Evolutionary conservation across 2,113 vertebrate species (phyloP).

Genomic region (Pelvicachromis taeniatus): DNA sequence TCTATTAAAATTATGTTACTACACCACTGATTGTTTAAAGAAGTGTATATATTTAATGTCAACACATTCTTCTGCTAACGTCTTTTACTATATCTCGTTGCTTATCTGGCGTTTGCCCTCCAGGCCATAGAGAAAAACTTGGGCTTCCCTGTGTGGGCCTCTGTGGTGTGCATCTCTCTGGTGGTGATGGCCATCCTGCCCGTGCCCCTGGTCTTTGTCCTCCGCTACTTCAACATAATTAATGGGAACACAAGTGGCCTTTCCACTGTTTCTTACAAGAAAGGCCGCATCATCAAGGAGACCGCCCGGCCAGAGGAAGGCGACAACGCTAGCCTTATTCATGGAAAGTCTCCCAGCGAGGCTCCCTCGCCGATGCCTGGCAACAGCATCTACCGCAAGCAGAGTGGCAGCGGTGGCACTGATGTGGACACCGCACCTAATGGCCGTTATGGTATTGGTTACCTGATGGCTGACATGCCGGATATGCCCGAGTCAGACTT

Average conservation of each 20-base stretch:
- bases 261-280: slow-evolving; percentile 88
- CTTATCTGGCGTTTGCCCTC: neutral
- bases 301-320: slow-evolving; percentile 77
- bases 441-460: slow-evolving; percentile 91
- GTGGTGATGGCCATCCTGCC: slow-evolving; percentile 85
- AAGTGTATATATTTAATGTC: neutral
- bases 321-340: slow-evolving; percentile 87
- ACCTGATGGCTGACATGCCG: slow-evolving; percentile 89
- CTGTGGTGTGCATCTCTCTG: slow-evolving; percentile 83
- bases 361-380: slow-evolving; percentile 85
- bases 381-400: slow-evolving; percentile 89
- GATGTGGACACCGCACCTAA: slow-evolving; percentile 82
- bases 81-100: neutral
- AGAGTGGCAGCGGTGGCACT: slow-evolving; percentile 67
- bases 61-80: neutral
- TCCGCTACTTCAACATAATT: slow-evolving; percentile 84
- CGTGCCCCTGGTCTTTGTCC: slow-evolving; percentile 81
- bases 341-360: slow-evolving; percentile 85
- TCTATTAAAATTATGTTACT: neutral
- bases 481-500: slow-evolving; percentile 94
- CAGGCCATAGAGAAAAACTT: slow-evolving; percentile 81
- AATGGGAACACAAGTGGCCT: slow-evolving; percentile 77
- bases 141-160: slow-evolving; percentile 85
- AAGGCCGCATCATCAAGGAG: slow-evolving; percentile 89
- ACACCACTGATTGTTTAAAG: neutral